Percentiles rank a stretch among this genome's conserved stretches.
These are phyloP conservation scores for Micromys minutus DNA, from an alignment of 2,113 vertebrate species.

Conservation along the genomic window DNA sequence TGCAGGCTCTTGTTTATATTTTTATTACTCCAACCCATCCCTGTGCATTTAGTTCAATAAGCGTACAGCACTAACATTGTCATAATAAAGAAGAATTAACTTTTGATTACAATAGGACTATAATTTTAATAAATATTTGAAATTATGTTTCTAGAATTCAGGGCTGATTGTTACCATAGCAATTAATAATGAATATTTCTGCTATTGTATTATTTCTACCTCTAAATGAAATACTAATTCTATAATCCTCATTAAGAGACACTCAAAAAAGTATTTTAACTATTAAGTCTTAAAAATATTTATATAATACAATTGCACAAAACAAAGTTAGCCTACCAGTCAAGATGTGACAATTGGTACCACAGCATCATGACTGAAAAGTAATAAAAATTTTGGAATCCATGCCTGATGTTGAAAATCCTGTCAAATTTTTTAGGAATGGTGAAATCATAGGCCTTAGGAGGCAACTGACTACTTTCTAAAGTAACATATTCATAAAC, in stretches of 20 bases:
- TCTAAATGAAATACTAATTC: not conserved
- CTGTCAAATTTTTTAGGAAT: not conserved
- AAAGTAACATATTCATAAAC: not conserved
- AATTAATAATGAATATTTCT: not conserved
- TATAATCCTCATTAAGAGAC: not conserved
- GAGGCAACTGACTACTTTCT: not conserved
- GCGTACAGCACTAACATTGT: not conserved
- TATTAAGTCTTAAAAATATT: not conserved
- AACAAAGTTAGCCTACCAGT: not conserved
- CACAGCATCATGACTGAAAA: not conserved
- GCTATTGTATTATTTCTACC: not conserved
- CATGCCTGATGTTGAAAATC: not conserved
- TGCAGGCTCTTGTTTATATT: not conserved
- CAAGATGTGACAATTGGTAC: not conserved
- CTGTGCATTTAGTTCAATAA: not conserved
- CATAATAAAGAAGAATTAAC: not conserved
- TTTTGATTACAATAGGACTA: not conserved
- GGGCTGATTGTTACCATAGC: not conserved
- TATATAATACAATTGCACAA: not conserved
- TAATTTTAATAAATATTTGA: conserved; percentile 45
- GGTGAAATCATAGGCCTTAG: not conserved
- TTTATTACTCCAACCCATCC: not conserved
- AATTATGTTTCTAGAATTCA: conserved; percentile 10
- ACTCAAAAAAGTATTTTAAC: not conserved
- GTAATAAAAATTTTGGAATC: not conserved